Evolutionary conservation across 1,140 invertebrate genomes (phyloP).

Genomic region (Sitophilus oryzae): DNA sequence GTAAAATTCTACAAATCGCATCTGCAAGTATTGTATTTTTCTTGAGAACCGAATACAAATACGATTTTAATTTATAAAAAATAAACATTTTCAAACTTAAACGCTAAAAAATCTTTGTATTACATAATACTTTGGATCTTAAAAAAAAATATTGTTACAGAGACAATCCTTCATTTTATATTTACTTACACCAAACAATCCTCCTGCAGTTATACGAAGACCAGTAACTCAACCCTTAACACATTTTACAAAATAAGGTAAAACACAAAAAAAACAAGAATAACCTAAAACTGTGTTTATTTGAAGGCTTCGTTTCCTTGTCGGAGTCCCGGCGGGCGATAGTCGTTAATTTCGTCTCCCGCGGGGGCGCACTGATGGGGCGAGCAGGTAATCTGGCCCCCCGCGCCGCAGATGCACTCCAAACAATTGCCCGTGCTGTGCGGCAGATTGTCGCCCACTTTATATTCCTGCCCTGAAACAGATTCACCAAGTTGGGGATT

Average conservation of each 20-base stretch:
- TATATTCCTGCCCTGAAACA: constrained; percentile 54
- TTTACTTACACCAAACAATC: no score
- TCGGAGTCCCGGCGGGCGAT: constrained; percentile 37
- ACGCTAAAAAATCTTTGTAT: no score
- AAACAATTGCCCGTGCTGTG: constrained; percentile 64
- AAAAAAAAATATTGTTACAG: no score
- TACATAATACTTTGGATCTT: no score
- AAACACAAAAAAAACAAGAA: no score
- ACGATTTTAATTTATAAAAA: no score
- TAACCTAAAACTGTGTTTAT: not conserved
- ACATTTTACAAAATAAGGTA: not conserved
- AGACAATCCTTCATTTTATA: no score
- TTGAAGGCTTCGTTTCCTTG: constrained; percentile 24
- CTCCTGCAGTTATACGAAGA: no score
- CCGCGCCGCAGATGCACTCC: constrained; percentile 59
- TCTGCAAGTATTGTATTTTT: no score
- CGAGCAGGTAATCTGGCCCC: constrained; percentile 60
- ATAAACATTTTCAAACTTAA: no score
- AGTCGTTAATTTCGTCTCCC: constrained; percentile 41
- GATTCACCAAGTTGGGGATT: constrained; percentile 1
- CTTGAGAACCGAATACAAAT: no score
- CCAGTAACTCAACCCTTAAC: not conserved
- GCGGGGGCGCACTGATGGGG: constrained; percentile 46
- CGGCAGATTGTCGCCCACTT: constrained; percentile 56
- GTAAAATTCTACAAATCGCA: no score